Base-by-base conservation (phyloP, 2,888 invertebrate genomes). In the Eulithis testata region DNA sequence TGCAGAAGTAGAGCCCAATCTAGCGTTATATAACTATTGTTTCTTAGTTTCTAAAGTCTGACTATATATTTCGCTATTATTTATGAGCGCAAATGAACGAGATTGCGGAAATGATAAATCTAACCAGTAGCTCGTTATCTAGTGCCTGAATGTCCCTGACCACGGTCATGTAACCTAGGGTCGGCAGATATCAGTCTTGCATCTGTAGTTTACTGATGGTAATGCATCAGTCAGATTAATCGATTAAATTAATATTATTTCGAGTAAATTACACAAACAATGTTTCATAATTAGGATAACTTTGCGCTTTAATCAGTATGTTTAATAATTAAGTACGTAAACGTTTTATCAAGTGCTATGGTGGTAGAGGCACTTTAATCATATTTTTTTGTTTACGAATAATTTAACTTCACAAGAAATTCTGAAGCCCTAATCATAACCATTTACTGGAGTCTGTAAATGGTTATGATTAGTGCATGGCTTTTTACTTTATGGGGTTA, bases 141-240 rank as follows among this genome's bases (percentile, higher is more conserved):
- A 64, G 71, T 70, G 73, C 70, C 73, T 68, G 73, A 71, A 73
- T 78, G 80, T 66, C 83, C 82, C 64, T 84, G 84, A 84, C 80
- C 81, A 76, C 58, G 71, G 77, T 77, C 75, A 76, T 75, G 73
- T 82, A 79, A 82, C 80, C 79, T 79, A 73, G 77, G 77, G 78
- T 77, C 81, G 71, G 49, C 71, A 67, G 74, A 71, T 79, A 80
- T 75, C 71, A 69, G 65, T 63, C 59, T 63, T 71, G 63, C 72
- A 75, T 76, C 69, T 71, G 65, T 69, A 72, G 65, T 70, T 63
- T 54, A 72, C 70, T 73, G 69, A 73, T 40, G 66, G 59, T 58
- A 7, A 40, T 40, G 9, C 40, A 8, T 11, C 40, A 40, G 40
- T 11, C 40, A 40, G 40, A 43, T 51, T n/a, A 7, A 53, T 40